phyloP scores from a whole-genome alignment of 2,113 vertebrate species.

The Ophiodon elongatus region DNA sequence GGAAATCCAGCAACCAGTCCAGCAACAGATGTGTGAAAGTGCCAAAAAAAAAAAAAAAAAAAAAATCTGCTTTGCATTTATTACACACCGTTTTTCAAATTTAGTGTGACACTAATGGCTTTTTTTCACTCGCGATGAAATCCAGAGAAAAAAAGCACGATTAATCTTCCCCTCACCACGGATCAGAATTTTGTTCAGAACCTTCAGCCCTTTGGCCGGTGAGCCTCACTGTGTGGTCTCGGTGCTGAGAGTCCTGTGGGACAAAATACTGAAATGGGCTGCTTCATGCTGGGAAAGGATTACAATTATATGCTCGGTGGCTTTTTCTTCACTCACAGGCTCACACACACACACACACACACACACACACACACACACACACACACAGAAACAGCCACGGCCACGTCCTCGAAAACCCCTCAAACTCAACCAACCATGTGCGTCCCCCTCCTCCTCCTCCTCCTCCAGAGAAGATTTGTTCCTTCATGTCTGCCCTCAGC shows the following conservation, averaged over 20 bases:
- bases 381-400: not conserved
- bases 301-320: slow-evolving; percentile 58
- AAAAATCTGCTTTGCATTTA: slow-evolving; percentile 7
- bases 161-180: not conserved
- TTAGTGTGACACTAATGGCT: not conserved
- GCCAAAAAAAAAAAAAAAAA: not conserved
- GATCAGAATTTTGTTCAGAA: slow-evolving; percentile 7
- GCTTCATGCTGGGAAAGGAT: slow-evolving; percentile 62
- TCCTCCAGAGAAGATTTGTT: slow-evolving; percentile 5
- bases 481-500: not conserved
- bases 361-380: slow-evolving; percentile 13
- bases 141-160: not conserved
- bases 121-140: slow-evolving; percentile 1
- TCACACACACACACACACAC: slow-evolving; percentile 5
- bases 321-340: slow-evolving; percentile 9
- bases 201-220: not conserved
- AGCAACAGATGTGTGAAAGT: not conserved
- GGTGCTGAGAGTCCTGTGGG: slow-evolving; percentile 12
- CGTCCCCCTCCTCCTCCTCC: not conserved
- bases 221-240: slow-evolving; percentile 59
- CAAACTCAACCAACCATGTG: slow-evolving; percentile 27
- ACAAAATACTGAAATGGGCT: slow-evolving; percentile 32
- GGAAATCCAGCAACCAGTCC: not conserved
- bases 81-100: not conserved
- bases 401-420: slow-evolving; percentile 13